Evolutionary conservation across 2,797 vertebrate genomes (phyloP).

Genomic region (Halcyon badia): DNA sequence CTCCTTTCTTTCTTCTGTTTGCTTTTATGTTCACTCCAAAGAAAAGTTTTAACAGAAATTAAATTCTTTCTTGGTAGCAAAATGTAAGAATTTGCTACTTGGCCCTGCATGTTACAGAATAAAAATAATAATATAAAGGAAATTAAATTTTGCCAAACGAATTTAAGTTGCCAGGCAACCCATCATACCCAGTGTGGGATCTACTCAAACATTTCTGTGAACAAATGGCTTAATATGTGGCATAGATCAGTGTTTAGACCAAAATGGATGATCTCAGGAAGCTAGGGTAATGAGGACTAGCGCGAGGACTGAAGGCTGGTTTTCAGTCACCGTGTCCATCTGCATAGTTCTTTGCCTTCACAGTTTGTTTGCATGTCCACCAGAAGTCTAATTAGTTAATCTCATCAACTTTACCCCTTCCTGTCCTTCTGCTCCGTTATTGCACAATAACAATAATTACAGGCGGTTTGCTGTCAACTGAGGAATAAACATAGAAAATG

Average conservation of each 20-base stretch:
- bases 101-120: not conserved
- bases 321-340: accelerated
- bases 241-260: not conserved
- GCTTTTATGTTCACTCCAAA: not conserved
- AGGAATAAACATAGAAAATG: constrained; percentile 15
- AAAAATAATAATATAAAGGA: constrained; percentile 24
- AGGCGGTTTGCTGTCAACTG: not conserved
- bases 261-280: not conserved
- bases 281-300: not conserved
- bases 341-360: not conserved
- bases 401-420: not conserved
- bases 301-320: not conserved
- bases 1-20: not conserved
- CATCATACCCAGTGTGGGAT: not conserved
- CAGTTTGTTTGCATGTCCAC: not conserved
- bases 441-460: not conserved
- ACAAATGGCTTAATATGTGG: not conserved
- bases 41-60: not conserved
- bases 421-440: not conserved
- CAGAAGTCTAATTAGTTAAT: not conserved
- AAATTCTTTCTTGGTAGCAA: not conserved
- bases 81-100: not conserved
- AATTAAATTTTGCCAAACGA: constrained; percentile 38
- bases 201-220: not conserved
- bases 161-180: constrained; percentile 50